Conservation (phyloP, 92 coral and sea anemone species). For the Epizoanthus rinbou region DNA sequence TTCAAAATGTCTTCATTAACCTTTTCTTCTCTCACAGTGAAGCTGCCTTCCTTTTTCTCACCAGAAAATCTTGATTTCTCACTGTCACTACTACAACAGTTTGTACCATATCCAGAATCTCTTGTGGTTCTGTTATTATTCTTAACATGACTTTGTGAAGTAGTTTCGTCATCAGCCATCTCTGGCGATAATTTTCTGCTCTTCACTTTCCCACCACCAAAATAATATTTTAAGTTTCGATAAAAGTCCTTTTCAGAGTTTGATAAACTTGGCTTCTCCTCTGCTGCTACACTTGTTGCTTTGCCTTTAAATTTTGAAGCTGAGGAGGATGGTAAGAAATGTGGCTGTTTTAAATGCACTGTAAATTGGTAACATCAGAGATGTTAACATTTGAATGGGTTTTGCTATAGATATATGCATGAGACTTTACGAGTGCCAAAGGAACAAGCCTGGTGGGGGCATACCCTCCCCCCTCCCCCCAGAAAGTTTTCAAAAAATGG, state of each 20-base stretch:
- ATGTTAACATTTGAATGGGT: too few relatives aligned
- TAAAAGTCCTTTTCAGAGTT: slow-evolving; percentile 60
- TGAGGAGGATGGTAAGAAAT: background rate
- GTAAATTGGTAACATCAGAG: background rate
- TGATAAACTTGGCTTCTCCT: background rate
- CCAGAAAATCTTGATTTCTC: background rate
- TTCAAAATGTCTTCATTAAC: background rate
- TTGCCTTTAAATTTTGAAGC: slow-evolving; percentile 7
- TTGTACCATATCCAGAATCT: background rate
- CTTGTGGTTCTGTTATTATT: slow-evolving; percentile 8
- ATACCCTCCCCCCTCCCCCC: too few relatives aligned
- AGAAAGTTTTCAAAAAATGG: too few relatives aligned
- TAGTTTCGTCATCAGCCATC: background rate
- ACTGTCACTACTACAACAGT: background rate
- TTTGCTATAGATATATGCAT: background rate
- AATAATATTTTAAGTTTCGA: slow-evolving; percentile 61
- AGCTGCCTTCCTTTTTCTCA: background rate
- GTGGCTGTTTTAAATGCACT: background rate
- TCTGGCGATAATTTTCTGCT: slow-evolving; percentile 16
- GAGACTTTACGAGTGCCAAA: too few relatives aligned
- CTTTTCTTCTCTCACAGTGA: background rate
- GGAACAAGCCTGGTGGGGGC: too few relatives aligned
- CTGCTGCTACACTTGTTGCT: background rate
- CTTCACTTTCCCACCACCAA: slow-evolving; percentile 58
- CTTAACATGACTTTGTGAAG: background rate